Evolutionary conservation across 2,888 invertebrate species (phyloP).

Genomic region (Automeris io): DNA sequence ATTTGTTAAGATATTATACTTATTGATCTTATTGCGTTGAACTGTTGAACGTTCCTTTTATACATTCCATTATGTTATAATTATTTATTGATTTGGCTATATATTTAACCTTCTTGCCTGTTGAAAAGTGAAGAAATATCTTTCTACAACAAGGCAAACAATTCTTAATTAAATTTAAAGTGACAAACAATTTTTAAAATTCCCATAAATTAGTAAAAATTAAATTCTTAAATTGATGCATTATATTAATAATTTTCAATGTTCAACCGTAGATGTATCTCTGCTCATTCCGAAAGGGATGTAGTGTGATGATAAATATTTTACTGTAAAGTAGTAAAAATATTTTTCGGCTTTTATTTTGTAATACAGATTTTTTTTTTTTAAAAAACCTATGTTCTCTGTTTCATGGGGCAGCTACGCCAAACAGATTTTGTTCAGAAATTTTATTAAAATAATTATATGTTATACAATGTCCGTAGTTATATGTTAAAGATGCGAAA

Average conservation of each 20-base stretch:
- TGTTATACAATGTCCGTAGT: conserved; percentile 46
- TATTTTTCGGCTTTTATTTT: too few species aligned
- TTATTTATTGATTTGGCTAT: conserved; percentile 1
- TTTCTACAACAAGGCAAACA: not conserved
- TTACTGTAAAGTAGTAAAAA: too few species aligned
- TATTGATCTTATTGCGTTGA: conserved; percentile 46
- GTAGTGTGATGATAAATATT: too few species aligned
- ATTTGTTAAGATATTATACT: conserved; percentile 49
- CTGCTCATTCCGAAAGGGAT: too few species aligned
- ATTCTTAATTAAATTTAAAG: too few species aligned
- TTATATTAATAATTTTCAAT: too few species aligned
- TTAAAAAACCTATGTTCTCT: not conserved
- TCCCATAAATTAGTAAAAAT: too few species aligned
- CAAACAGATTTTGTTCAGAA: conserved; percentile 24
- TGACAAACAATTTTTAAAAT: too few species aligned
- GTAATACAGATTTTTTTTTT: too few species aligned
- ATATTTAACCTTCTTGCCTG: not conserved
- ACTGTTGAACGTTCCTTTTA: conserved; percentile 63
- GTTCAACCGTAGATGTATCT: too few species aligned
- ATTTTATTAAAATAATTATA: conserved; percentile 23
- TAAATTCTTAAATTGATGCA: too few species aligned
- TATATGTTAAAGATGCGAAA: conserved; percentile 62
- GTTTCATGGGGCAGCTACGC: conserved; percentile 5
- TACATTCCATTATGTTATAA: conserved; percentile 43
- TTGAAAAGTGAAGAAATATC: not conserved